Base-by-base conservation (phyloP, 2,113 vertebrate species). In the Apteryx mantelli region DNA sequence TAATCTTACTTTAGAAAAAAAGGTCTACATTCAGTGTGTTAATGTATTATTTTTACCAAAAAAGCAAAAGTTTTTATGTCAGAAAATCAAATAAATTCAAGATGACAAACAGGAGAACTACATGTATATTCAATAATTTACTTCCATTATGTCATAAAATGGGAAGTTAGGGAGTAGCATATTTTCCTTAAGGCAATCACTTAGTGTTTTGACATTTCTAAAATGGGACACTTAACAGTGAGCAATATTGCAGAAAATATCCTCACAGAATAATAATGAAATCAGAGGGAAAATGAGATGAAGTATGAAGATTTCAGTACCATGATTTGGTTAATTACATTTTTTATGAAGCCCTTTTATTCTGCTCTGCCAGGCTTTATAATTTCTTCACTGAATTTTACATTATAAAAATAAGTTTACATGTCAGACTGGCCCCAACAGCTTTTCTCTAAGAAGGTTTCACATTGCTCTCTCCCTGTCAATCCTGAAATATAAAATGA, bases 151-250 rank as follows among this genome's bases (percentile, higher is more conserved):
- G 69, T 95, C 65, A 79, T 44, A 89, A 85, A 95, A 84, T 13
- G 42, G 32, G 30, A 92, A 79, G 61, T 69, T 79, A 76, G 38
- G 86, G 18, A 95, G 87, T 30, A 82, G 74, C 94, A 32, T 50
- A 88, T 89, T 96, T 87, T 89, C 65, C 78, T 93, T 94, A 61
- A 52, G 87, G 93, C 91, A 96, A 85, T 89, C 84, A 94, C 70
- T 96, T 95, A 96, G 52, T 61, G 70, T 91, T 97, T 75, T 93
- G 87, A 94, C 95, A 96, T 96, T 95, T 95, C 70, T 79, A 89
- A 96, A 97, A 87, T 56, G 25, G 93, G 91, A 94, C 74, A 79
- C 52, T 93, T 95, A 95, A 85, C 42, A 85, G 87, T 24, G 2
- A 89, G 77, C 79, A 95, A 79, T 92, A 89, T 5, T 0, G 6